Percentiles rank a stretch among this genome's conserved stretches.
Evolutionary conservation across 2,113 vertebrate species (phyloP).

Genomic region (Vireo altiloquus): DNA sequence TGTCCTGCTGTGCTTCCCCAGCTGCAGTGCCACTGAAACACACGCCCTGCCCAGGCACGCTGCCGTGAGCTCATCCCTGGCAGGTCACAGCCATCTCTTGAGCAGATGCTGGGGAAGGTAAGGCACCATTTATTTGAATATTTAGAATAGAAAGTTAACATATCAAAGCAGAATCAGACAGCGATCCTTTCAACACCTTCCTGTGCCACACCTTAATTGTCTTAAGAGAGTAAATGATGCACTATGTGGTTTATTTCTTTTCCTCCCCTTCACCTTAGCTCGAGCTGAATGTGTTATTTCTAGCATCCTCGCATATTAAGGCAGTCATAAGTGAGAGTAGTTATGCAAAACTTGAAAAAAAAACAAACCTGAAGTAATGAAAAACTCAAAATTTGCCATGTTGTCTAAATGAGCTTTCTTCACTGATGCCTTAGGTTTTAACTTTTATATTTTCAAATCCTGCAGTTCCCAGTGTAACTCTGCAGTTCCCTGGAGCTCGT

Average conservation of each 20-base stretch:
- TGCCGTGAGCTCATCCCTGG: background rate
- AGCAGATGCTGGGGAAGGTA: background rate
- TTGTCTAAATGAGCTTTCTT: background rate
- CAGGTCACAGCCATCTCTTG: background rate
- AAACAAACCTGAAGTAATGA: background rate
- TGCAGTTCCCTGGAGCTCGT: no score
- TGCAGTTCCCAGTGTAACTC: no score
- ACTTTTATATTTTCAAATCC: no score
- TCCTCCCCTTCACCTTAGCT: background rate
- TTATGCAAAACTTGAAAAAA: background rate
- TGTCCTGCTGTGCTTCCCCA: background rate
- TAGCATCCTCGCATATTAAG: background rate
- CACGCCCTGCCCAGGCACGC: background rate
- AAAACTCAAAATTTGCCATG: background rate
- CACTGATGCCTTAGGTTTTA: no score
- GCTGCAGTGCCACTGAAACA: background rate
- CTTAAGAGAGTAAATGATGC: background rate
- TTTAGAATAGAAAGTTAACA: background rate
- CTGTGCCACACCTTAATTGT: background rate
- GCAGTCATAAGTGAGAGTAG: background rate
- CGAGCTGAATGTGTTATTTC: background rate
- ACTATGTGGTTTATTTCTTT: background rate
- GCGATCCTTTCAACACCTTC: background rate
- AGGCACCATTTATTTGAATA: background rate
- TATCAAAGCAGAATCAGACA: background rate